Evolutionary conservation across 2,797 vertebrate species (phyloP).

Genomic region (Protonibea diacanthus): DNA sequence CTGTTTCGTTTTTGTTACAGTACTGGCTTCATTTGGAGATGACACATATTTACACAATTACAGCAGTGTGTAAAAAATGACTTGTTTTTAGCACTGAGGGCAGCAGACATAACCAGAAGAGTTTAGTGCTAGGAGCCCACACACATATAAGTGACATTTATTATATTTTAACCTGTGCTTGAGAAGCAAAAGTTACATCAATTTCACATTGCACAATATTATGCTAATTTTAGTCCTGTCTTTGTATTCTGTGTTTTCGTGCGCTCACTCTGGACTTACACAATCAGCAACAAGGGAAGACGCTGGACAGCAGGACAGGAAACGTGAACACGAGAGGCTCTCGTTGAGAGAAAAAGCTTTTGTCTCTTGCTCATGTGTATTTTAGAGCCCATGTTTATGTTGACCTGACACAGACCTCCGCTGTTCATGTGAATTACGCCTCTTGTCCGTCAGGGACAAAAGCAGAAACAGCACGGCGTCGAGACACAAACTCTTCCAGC

Average conservation of each 20-base stretch:
- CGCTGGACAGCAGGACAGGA: neutral
- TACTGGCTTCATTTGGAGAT: slow-evolving; percentile 5
- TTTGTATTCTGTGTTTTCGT: neutral
- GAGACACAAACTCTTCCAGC: too few relatives aligned
- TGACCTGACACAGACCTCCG: too few relatives aligned
- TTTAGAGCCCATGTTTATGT: too few relatives aligned
- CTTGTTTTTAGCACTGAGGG: neutral
- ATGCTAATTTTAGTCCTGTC: neutral
- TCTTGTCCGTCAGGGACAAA: too few relatives aligned
- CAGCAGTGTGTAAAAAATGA: neutral
- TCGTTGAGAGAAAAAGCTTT: too few relatives aligned
- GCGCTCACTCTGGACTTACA: neutral
- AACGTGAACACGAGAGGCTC: neutral
- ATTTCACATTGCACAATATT: neutral
- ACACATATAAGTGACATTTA: neutral
- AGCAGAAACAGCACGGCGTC: too few relatives aligned
- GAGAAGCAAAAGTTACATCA: neutral
- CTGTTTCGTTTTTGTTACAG: neutral
- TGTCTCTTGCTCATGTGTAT: too few relatives aligned
- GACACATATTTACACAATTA: slow-evolving; percentile 11
- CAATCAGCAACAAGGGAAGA: neutral
- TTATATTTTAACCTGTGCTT: too few relatives aligned
- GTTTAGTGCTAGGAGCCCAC: neutral
- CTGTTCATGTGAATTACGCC: too few relatives aligned
- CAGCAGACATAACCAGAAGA: neutral